Evolutionary conservation across 2,888 invertebrate species (phyloP).

Genomic region (Schizaphis graminum): DNA sequence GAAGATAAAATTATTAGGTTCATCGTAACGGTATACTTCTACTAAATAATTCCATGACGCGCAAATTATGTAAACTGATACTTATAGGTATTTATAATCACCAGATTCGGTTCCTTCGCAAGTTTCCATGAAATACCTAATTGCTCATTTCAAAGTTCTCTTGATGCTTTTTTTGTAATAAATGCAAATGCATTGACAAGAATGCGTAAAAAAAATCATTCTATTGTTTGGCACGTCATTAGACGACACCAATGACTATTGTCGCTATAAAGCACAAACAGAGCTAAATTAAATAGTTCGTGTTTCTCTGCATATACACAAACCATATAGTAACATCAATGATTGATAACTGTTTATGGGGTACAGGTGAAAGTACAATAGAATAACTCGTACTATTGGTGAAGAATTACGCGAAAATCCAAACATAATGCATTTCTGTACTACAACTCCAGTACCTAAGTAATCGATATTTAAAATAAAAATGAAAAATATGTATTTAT

Average conservation of each 20-base stretch:
- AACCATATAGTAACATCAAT: neutral
- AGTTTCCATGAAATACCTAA: neutral
- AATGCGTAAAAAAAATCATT: neutral
- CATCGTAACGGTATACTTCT: neutral
- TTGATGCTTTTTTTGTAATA: neutral
- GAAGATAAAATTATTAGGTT: neutral
- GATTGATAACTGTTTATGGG: neutral
- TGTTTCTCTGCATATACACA: neutral
- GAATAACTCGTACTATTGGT: neutral
- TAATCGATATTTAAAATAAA: neutral
- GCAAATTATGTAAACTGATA: neutral
- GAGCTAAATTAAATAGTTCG: neutral
- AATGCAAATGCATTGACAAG: neutral
- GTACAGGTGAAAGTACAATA: neutral
- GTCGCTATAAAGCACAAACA: neutral
- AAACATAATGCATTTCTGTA: neutral
- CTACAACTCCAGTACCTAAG: neutral
- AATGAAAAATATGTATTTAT: neutral
- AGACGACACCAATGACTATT: neutral
- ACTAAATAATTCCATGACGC: neutral
- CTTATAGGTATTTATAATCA: neutral
- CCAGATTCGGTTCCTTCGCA: neutral
- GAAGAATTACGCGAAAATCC: neutral
- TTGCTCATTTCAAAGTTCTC: neutral
- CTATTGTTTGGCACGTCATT: neutral